Percentiles rank a stretch among this genome's conserved stretches.
Evolutionary conservation across 2,888 invertebrate genomes (phyloP).

Genomic region (Dynastes hyllus): DNA sequence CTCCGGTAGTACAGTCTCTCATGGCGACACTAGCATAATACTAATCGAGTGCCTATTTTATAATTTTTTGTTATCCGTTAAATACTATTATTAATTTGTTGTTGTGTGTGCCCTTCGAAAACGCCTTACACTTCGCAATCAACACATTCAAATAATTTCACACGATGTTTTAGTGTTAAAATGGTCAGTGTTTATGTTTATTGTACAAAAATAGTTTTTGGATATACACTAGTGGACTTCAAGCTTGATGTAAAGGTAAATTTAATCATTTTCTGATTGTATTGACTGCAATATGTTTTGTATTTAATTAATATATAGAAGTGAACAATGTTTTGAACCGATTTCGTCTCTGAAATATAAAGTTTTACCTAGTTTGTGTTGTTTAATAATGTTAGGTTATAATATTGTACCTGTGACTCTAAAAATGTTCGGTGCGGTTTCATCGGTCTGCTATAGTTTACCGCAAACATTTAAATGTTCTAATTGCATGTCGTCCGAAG

Average conservation of each 20-base stretch:
- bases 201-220: conserved; percentile 61
- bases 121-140: conserved; percentile 54
- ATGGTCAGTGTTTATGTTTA: conserved; percentile 62
- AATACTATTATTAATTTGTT: conserved; percentile 59
- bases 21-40: conserved; percentile 60
- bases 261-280: conserved; percentile 41
- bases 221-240: conserved; percentile 59
- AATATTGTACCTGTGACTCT: conserved; percentile 46
- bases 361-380: conserved; percentile 57
- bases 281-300: background rate
- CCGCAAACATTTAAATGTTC: conserved; percentile 49
- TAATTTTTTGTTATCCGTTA: conserved; percentile 59
- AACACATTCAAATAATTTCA: conserved; percentile 54
- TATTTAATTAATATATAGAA: background rate
- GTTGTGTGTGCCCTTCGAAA: conserved; percentile 56
- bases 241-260: conserved; percentile 57
- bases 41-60: conserved; percentile 58
- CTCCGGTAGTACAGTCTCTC: conserved; percentile 55
- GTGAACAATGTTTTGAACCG: background rate
- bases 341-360: conserved; percentile 36
- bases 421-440: conserved; percentile 51
- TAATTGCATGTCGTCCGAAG: conserved; percentile 56
- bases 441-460: conserved; percentile 19
- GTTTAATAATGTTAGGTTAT: conserved; percentile 60
- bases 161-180: conserved; percentile 61